phyloP scores from a whole-genome alignment of 2,797 vertebrate species.

The Fistularia tabacaria region DNA sequence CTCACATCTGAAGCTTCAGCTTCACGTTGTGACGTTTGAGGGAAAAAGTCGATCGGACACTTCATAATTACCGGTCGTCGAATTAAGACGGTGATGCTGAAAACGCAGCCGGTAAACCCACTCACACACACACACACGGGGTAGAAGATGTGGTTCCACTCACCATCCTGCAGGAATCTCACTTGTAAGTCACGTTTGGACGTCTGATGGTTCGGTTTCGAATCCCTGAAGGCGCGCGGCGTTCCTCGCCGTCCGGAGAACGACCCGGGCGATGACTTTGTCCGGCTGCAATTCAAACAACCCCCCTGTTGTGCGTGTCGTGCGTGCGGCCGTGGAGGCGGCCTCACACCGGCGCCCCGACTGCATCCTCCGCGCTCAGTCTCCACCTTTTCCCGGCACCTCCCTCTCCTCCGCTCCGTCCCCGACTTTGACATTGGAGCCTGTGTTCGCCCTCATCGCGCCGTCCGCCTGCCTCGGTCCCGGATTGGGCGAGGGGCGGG shows the following conservation, averaged over 20 bases:
- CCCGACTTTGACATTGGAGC: constrained; percentile 17
- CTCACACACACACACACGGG: not conserved
- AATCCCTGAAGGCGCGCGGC: too few species aligned
- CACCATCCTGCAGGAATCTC: not conserved
- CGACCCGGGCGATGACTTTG: too few species aligned
- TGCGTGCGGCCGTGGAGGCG: not conserved
- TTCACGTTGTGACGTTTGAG: too few species aligned
- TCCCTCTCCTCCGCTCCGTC: constrained; percentile 26
- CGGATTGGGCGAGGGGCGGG: constrained; percentile 5
- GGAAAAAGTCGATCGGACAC: too few species aligned
- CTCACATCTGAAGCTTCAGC: too few species aligned
- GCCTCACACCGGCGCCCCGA: constrained; percentile 10
- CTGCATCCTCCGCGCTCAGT: constrained; percentile 30
- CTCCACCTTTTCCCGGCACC: constrained; percentile 45
- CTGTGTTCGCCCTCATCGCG: constrained; percentile 20
- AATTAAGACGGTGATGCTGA: not conserved
- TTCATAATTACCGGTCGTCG: too few species aligned
- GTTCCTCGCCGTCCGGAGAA: too few species aligned
- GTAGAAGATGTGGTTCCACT: not conserved
- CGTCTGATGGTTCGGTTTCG: not conserved
- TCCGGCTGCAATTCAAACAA: not conserved
- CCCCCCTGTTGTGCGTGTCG: not conserved
- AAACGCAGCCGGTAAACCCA: not conserved
- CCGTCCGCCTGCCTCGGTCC: constrained; percentile 44
- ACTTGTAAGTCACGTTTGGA: not conserved